Evolutionary conservation across 1,140 invertebrate species (phyloP).

Genomic region (Brachystomella parvula): DNA sequence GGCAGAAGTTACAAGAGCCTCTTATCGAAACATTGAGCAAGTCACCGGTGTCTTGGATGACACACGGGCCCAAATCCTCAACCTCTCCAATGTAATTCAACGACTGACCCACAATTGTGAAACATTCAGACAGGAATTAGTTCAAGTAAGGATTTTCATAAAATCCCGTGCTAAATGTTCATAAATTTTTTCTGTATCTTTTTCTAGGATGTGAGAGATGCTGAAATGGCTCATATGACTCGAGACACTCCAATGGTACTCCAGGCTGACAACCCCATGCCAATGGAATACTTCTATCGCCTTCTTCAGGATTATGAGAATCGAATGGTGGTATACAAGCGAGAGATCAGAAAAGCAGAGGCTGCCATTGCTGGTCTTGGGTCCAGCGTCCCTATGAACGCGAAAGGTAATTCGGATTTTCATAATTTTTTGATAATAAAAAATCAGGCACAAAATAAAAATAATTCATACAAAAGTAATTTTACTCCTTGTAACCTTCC

Average conservation of each 20-base stretch:
- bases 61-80: neutral
- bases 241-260: neutral
- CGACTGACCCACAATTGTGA: neutral
- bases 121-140: neutral
- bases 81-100: neutral
- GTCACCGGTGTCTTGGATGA: neutral
- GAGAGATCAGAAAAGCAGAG: neutral
- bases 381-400: neutral
- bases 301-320: neutral
- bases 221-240: slow-evolving; percentile 2
- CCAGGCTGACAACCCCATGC: neutral
- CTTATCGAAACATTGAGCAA: neutral
- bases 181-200: neutral
- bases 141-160: neutral
- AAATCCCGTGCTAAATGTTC: neutral
- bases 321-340: neutral
- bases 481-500: neutral
- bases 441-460: too few species aligned
- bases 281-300: neutral
- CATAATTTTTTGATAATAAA: too few species aligned
- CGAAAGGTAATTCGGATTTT: neutral
- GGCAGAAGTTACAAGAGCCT: neutral
- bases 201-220: neutral
- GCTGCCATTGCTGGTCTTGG: neutral
- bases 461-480: too few species aligned